phyloP scores from a whole-genome alignment of 2,888 invertebrate species.

The Tipula unca region DNA sequence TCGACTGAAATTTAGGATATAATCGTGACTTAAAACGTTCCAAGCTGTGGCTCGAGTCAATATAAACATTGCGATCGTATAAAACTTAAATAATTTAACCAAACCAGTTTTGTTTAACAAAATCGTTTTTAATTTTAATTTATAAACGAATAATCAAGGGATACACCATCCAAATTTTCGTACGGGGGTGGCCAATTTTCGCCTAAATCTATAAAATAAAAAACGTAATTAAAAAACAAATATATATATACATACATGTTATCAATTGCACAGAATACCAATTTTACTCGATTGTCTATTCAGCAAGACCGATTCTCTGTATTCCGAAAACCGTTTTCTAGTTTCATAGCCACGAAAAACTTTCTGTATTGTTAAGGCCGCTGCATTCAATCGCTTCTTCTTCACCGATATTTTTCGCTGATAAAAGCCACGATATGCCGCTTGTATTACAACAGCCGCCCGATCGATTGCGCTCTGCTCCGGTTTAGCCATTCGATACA shows the following conservation, averaged over 20 bases:
- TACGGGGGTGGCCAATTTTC: not conserved
- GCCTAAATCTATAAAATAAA: not conserved
- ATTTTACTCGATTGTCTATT: not conserved
- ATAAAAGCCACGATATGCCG: conserved; percentile 19
- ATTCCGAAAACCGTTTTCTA: not conserved
- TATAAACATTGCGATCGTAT: too few species aligned
- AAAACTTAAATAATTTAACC: too few species aligned
- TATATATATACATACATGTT: too few species aligned
- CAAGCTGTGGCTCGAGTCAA: too few species aligned
- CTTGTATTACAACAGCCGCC: conserved; percentile 20
- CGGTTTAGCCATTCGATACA: not conserved
- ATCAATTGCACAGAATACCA: not conserved
- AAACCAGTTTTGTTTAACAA: not conserved
- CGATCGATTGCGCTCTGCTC: not conserved
- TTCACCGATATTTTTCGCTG: not conserved
- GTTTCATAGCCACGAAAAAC: not conserved
- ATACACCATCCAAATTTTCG: not conserved
- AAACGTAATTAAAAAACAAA: not conserved
- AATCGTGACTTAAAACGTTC: too few species aligned
- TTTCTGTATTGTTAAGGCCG: not conserved
- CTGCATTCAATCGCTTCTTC: not conserved
- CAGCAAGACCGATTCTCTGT: not conserved
- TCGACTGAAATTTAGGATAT: too few species aligned
- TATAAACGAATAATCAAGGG: not conserved
- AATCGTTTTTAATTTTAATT: not conserved